Percentiles rank a stretch among this genome's conserved stretches.
These are phyloP conservation scores for Halichoerus grypus DNA, from an alignment of 2,113 vertebrate genomes.

Conservation along the genomic window DNA sequence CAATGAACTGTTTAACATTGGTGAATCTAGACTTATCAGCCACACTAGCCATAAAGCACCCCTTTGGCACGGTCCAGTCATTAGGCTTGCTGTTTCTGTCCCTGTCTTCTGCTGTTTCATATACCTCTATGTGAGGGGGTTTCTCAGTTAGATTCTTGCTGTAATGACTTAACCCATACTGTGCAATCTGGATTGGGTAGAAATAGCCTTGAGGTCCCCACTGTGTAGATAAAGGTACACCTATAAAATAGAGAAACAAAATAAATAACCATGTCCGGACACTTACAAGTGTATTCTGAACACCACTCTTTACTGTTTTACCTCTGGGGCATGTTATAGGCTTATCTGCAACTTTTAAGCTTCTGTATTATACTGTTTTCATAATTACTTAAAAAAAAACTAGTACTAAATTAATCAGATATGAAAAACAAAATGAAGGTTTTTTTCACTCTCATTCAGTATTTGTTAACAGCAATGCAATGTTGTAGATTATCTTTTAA, in stretches of 20 bases:
- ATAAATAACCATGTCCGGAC: not conserved
- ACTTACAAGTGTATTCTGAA: not conserved
- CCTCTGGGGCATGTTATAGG: fast-evolving
- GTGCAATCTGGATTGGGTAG: conserved; percentile 99
- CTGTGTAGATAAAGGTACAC: conserved; percentile 97
- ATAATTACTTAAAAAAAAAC: not conserved
- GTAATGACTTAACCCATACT: conserved; percentile 99
- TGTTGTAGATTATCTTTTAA: conserved; percentile 32
- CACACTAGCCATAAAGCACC: conserved; percentile 90
- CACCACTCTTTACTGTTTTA: fast-evolving
- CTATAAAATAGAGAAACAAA: conserved; percentile 82
- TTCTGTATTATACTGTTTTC: not conserved
- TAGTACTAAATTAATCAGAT: not conserved
- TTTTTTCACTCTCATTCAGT: not conserved
- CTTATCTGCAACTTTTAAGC: not conserved
- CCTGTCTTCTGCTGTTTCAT: conserved; percentile 93
- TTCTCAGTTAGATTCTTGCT: conserved; percentile 99
- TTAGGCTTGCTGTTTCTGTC: conserved; percentile 81
- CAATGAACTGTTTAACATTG: conserved; percentile 93
- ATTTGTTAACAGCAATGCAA: not conserved
- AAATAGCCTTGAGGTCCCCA: conserved; percentile 99
- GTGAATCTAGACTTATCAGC: conserved; percentile 91
- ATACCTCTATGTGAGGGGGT: conserved; percentile 93
- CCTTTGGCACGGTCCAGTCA: conserved; percentile 93
- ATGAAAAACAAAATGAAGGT: not conserved